Percentiles rank a stretch among this genome's conserved stretches.
phyloP scores from a whole-genome alignment of 2,797 vertebrate genomes.

The Falco berigora region DNA sequence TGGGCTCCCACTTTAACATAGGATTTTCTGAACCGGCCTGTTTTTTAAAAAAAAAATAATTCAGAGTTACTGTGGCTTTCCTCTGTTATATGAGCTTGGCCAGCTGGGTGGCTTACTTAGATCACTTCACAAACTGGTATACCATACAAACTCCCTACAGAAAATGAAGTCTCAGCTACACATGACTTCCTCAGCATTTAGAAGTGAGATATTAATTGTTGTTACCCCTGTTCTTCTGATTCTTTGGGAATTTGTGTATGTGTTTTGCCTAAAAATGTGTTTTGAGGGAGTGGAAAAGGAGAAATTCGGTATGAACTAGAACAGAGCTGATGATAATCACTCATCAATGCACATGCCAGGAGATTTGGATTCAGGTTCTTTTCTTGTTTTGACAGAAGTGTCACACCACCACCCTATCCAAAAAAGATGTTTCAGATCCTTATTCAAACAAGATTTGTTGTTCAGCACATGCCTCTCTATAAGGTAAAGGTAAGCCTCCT shows the following conservation, averaged over 20 bases:
- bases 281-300: neutral
- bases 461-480: neutral
- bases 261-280: neutral
- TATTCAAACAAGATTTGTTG: neutral
- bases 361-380: neutral
- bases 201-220: neutral
- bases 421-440: neutral
- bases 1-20: neutral
- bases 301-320: neutral
- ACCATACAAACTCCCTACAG: neutral
- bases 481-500: neutral
- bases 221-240: neutral
- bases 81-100: neutral
- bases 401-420: neutral
- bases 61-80: neutral
- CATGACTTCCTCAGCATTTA: neutral
- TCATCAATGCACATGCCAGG: neutral
- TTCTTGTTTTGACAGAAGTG: neutral
- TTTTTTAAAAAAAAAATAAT: neutral
- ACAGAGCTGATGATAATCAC: neutral
- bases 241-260: neutral
- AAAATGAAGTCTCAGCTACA: neutral
- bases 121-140: neutral
- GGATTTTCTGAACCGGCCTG: neutral
- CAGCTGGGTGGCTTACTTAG: neutral